Percentiles rank a stretch among this genome's conserved stretches.
These are phyloP conservation scores for Todiramphus saurophagus DNA, from an alignment of 2,113 vertebrate species.

Conservation along the genomic window DNA sequence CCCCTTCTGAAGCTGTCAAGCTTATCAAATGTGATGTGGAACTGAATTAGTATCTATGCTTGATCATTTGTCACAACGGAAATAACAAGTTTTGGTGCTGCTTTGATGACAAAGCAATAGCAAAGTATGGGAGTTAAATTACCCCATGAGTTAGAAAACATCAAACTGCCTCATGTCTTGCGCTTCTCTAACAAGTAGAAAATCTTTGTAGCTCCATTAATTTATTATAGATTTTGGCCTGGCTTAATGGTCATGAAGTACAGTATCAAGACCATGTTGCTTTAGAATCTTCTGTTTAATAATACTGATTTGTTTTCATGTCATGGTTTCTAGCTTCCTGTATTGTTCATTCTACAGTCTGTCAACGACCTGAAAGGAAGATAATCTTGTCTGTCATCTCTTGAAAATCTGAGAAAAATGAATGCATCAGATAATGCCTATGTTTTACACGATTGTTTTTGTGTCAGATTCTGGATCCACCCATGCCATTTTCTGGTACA, in stretches of 20 bases:
- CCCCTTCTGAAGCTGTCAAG: constrained; percentile 2
- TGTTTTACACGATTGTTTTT: not conserved
- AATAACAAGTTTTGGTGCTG: not conserved
- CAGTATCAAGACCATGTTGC: not conserved
- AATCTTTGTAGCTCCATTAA: not conserved
- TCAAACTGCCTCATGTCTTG: not conserved
- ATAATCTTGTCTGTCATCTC: not conserved
- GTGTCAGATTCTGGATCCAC: not conserved
- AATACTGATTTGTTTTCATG: not conserved
- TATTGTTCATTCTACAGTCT: not conserved
- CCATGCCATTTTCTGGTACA: not conserved
- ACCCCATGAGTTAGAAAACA: not conserved
- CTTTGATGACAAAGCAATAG: not conserved
- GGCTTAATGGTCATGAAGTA: not conserved
- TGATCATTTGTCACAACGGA: not conserved
- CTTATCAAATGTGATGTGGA: constrained; percentile 9
- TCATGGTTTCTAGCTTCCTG: not conserved
- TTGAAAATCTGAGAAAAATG: not conserved
- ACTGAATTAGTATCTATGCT: not conserved
- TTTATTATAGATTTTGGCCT: not conserved
- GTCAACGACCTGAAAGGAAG: not conserved
- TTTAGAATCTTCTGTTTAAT: not conserved
- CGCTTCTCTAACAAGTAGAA: not conserved
- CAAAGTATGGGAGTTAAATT: not conserved
- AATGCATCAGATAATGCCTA: not conserved